Evolutionary conservation across 1,140 invertebrate species (phyloP).

Genomic region (Thaumetopoea pityocampa): DNA sequence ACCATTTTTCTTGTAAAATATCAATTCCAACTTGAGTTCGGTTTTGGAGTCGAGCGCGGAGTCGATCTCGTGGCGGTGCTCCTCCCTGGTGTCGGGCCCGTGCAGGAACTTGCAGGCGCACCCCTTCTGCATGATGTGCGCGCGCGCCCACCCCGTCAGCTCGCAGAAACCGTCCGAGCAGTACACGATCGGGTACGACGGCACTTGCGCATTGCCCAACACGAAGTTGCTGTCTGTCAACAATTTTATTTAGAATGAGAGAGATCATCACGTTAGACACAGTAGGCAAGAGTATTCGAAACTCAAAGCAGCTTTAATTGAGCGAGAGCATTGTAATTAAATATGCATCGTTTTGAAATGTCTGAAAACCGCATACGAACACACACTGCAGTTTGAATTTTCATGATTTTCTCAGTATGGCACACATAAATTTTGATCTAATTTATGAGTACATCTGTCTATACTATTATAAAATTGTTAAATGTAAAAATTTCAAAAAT

Average conservation of each 20-base stretch:
- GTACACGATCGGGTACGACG: conserved; percentile 95
- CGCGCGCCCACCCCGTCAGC: conserved; percentile 93
- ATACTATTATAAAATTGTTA: no score
- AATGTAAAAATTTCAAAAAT: no score
- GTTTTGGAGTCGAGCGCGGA: conserved; percentile 91
- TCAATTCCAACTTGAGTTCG: conserved; percentile 95
- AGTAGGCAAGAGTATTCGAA: no score
- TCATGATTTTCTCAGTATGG: no score
- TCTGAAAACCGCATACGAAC: no score
- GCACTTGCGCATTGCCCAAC: conserved; percentile 96
- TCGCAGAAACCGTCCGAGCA: conserved; percentile 99
- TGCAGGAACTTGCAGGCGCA: conserved; percentile 97
- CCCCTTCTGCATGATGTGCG: conserved; percentile 97
- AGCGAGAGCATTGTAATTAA: no score
- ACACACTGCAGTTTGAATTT: no score
- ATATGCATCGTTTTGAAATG: no score
- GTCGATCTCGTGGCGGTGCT: conserved; percentile 92
- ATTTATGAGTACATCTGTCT: no score
- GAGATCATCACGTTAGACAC: no score
- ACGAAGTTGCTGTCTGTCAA: conserved; percentile 97
- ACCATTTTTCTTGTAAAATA: conserved; percentile 97
- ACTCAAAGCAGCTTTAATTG: no score
- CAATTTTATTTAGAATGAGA: conserved; percentile 1
- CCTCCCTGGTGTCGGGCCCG: conserved; percentile 92
- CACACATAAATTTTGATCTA: no score